phyloP scores from a whole-genome alignment of 2,888 invertebrate genomes.

The Pseudanteris insignis region DNA sequence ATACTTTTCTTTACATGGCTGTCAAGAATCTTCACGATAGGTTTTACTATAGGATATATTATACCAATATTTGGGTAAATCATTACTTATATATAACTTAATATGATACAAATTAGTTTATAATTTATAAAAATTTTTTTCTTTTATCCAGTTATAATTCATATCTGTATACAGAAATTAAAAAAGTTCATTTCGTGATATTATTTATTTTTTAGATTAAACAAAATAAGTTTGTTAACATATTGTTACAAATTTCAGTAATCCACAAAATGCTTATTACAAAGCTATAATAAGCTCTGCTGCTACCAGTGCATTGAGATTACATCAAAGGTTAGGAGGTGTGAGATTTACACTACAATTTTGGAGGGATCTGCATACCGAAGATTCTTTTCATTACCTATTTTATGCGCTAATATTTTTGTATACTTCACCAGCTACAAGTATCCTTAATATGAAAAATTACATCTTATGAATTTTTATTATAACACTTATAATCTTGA shows the following conservation, averaged over 20 bases:
- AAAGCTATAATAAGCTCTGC: slow-evolving; percentile 93
- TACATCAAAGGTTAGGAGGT: slow-evolving; percentile 92
- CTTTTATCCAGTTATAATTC: not conserved
- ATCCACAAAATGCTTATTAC: slow-evolving; percentile 83
- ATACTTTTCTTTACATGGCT: slow-evolving; percentile 89
- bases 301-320: slow-evolving; percentile 91
- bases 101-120: no score
- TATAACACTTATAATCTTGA: no score
- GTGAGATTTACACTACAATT: slow-evolving; percentile 87
- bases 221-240: no score
- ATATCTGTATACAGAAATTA: no score
- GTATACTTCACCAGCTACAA: slow-evolving; percentile 85
- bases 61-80: slow-evolving; percentile 86
- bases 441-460: slow-evolving; percentile 89
- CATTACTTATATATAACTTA: no score
- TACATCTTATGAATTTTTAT: no score
- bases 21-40: slow-evolving; percentile 83
- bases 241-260: slow-evolving; percentile 69
- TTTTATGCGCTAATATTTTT: slow-evolving; percentile 95
- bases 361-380: slow-evolving; percentile 79
- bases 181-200: no score
- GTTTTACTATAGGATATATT: slow-evolving; percentile 85
- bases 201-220: no score
- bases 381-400: slow-evolving; percentile 96
- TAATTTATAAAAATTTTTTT: not conserved